These are phyloP conservation scores for Petrocephalus schoutedeni DNA, from an alignment of 2,797 vertebrate species.

Conservation along the genomic window DNA sequence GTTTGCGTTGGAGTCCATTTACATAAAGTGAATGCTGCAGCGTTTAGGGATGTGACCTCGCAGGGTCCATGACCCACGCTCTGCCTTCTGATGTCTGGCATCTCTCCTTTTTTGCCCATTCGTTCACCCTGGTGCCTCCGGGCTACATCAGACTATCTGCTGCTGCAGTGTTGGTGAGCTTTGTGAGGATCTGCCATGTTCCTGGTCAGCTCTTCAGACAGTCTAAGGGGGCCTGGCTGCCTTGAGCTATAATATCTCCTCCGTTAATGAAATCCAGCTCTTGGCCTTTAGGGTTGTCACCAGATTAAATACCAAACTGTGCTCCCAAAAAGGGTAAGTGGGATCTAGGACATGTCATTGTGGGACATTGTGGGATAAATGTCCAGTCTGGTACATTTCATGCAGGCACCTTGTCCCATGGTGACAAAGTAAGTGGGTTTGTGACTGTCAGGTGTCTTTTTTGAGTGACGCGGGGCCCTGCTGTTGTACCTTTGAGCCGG, in stretches of 20 bases:
- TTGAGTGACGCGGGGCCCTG: background rate
- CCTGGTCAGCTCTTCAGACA: background rate
- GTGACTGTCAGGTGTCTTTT: background rate
- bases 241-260: background rate
- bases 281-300: conserved; percentile 3
- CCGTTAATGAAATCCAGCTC: background rate
- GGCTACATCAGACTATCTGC: background rate
- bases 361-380: background rate
- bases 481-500: background rate
- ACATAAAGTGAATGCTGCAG: background rate
- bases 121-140: background rate
- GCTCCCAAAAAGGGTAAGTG: background rate
- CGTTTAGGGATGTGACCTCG: background rate
- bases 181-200: background rate
- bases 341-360: background rate
- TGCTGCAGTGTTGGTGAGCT: background rate
- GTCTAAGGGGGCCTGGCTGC: background rate
- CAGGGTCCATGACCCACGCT: background rate
- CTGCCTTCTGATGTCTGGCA: background rate
- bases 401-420: background rate
- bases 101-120: background rate
- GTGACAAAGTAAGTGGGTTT: background rate
- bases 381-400: background rate
- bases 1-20: background rate
- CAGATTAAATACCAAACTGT: conserved; percentile 7